These are phyloP conservation scores for Oreohelix idahoensis DNA, from an alignment of 1,140 invertebrate genomes.

Conservation along the genomic window DNA sequence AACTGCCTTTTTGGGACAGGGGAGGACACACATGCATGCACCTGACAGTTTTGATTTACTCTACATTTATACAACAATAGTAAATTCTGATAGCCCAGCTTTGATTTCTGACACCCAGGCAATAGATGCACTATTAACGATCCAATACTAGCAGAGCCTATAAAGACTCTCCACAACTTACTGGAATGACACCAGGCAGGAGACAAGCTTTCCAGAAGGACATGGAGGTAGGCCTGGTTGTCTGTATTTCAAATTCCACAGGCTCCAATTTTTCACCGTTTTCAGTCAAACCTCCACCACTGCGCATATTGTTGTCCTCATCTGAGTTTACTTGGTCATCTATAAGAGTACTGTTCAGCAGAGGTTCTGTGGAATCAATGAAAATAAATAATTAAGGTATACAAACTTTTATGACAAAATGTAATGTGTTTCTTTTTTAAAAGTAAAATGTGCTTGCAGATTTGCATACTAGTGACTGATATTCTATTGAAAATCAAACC, in stretches of 20 bases:
- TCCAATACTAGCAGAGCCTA: too few species aligned
- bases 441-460: too few species aligned
- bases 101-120: too few species aligned
- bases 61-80: too few species aligned
- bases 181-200: slow-evolving; percentile 74
- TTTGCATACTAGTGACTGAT: too few species aligned
- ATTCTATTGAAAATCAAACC: too few species aligned
- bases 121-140: too few species aligned
- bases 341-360: not conserved
- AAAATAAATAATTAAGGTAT: not conserved
- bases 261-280: not conserved
- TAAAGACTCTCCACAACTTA: slow-evolving; percentile 43
- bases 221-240: slow-evolving; percentile 55
- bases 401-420: not conserved
- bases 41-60: too few species aligned
- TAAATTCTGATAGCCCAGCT: too few species aligned
- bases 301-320: not conserved
- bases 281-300: not conserved
- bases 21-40: too few species aligned
- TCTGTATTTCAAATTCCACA: not conserved
- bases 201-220: slow-evolving; percentile 71
- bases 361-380: not conserved
- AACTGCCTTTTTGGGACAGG: too few species aligned
- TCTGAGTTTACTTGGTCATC: not conserved
- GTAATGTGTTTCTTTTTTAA: not conserved